Base-by-base conservation (phyloP, 1,140 invertebrate genomes). In the Saccostrea glomerata region DNA sequence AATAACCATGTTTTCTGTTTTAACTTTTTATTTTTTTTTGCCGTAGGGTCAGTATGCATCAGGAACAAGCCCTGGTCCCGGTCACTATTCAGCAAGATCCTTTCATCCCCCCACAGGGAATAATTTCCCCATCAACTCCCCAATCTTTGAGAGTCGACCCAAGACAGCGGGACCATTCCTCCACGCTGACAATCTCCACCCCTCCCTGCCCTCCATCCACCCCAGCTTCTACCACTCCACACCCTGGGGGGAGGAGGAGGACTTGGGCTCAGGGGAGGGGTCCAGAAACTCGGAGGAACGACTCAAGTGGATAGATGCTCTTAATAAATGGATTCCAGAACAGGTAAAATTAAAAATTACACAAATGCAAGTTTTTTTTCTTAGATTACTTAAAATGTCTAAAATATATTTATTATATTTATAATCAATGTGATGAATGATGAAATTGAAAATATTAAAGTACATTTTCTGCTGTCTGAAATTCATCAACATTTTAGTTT, bases 321-420 rank as follows among this genome's bases (percentile, higher is more conserved):
- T 91, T 17, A 91, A 89, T 73, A 83, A 89, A 23, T 91, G 90
- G 90, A 85, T 91, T n/a, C 85, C 90, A 20, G 88, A 89, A 60
- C 84, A 85, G 30, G 84, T 85, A 63, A 60, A 36, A 73, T 73
- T 73, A 11, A 15, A 36, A 73, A 1, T 73, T 13, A 73, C 5
- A 63, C 60, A 0, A 23, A 6, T 63, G 6, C n/a, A n/a, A 17
- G 15, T 63, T 63, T 63, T 15, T 63, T 17, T 17, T 23, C 20
- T n/a, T 23, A 63, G 6, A 6, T 47, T 47, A 47, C 2, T 6
- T 47, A 3, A 47, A 60, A 60, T 60, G 58, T 20, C 58, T 60
- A 60, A 60, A 60, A 60, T 3, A 0, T 60, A 20, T 20, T 60
- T 20, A 60, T 60, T 17, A 20, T 17, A 60, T 60, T 0, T 0